A percentile compares a stretch with the other conserved stretches of the same genome.
Evolutionary conservation across 2,113 vertebrate genomes (phyloP).

Genomic region (Gallinago paraguaiae): DNA sequence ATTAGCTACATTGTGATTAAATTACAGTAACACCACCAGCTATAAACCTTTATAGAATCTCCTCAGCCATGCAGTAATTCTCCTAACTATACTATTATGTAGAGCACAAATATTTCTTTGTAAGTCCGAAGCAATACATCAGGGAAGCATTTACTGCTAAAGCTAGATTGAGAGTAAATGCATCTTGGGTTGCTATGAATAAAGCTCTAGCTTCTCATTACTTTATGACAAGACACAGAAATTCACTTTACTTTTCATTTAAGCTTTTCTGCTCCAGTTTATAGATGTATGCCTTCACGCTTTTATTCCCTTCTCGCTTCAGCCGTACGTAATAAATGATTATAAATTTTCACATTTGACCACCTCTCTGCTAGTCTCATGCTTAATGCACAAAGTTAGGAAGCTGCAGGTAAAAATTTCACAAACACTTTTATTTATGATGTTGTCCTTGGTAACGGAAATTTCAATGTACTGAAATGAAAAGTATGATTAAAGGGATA

Average conservation of each 20-base stretch:
- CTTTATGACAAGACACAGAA: conserved; percentile 88
- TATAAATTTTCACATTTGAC: conserved; percentile 94
- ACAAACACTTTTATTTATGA: conserved; percentile 96
- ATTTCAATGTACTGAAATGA: conserved; percentile 97
- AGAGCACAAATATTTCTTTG: conserved; percentile 89
- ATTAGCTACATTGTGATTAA: conserved; percentile 84
- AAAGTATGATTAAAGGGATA: conserved; percentile 96
- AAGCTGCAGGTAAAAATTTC: conserved; percentile 90
- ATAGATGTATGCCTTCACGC: conserved; percentile 87
- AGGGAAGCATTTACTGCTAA: conserved; percentile 82
- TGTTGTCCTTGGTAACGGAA: conserved; percentile 95
- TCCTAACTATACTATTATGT: conserved; percentile 84
- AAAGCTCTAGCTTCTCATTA: conserved; percentile 90
- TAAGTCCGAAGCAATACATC: conserved; percentile 84
- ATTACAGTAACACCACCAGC: conserved; percentile 81
- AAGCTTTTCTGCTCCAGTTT: conserved; percentile 82
- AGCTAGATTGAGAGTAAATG: conserved; percentile 83
- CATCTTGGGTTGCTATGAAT: conserved; percentile 82
- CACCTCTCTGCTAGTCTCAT: conserved; percentile 81
- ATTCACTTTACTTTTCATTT: conserved; percentile 93
- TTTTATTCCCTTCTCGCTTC: conserved; percentile 86
- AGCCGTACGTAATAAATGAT: conserved; percentile 90
- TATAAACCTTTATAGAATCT: conserved; percentile 83
- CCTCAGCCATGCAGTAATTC: conserved; percentile 82
- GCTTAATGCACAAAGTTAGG: conserved; percentile 87